These are phyloP conservation scores for Heliconius cydno DNA, from an alignment of 2,888 invertebrate species.

Conservation along the genomic window DNA sequence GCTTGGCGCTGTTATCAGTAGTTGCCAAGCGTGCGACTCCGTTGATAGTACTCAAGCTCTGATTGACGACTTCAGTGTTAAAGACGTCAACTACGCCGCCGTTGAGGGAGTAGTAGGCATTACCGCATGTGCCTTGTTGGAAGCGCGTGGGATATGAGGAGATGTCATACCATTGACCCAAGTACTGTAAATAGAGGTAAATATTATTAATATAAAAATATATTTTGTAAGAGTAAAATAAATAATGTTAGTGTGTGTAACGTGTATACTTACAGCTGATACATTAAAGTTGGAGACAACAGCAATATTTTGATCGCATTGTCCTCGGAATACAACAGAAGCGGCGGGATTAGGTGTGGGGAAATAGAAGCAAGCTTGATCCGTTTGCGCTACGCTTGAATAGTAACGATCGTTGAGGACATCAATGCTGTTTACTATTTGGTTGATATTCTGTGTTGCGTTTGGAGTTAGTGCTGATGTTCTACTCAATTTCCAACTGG, in stretches of 20 bases:
- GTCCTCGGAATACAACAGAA: conserved; percentile 54
- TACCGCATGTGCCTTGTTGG: conserved; percentile 51
- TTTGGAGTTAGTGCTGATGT: conserved; percentile 40
- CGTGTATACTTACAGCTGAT: conserved; percentile 27
- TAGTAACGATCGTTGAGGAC: conserved; percentile 52
- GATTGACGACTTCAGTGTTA: conserved; percentile 59
- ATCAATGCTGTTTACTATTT: conserved; percentile 46
- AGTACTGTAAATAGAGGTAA: conserved; percentile 44
- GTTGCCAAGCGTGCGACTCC: conserved; percentile 66
- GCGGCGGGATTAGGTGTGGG: conserved; percentile 46
- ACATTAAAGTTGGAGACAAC: conserved; percentile 55
- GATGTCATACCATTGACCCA: conserved; percentile 48
- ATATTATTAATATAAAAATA: background rate
- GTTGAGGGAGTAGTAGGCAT: conserved; percentile 47
- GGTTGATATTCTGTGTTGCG: conserved; percentile 48
- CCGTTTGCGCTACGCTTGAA: conserved; percentile 48
- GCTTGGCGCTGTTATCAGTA: conserved; percentile 82
- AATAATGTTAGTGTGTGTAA: background rate
- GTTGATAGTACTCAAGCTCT: conserved; percentile 56
- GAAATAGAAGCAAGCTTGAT: conserved; percentile 54
- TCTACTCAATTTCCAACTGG: conserved; percentile 55
- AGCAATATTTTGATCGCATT: conserved; percentile 53
- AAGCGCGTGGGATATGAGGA: conserved; percentile 49
- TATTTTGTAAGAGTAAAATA: background rate
- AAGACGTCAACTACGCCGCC: conserved; percentile 45